Base-by-base conservation (phyloP, 2,113 vertebrate species). In the Phasianus colchicus region DNA sequence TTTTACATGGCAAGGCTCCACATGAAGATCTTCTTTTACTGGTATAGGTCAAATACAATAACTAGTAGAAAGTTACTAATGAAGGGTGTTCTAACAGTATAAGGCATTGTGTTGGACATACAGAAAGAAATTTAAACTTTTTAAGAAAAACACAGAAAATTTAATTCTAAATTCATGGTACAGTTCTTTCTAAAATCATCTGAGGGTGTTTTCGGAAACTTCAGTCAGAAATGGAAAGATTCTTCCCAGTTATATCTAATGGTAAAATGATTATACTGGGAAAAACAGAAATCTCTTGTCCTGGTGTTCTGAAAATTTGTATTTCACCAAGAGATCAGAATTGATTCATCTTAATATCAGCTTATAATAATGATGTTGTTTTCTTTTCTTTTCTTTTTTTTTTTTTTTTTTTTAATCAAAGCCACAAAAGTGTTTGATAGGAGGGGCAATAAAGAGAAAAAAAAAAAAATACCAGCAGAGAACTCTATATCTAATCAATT, bases 271-370 rank as follows among this genome's bases (percentile, higher is more conserved):
- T 72, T 83, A 61, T 29, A 65, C 27, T 91, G 88, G 82, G 94
- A 90, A 81, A 88, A 95, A 40, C 77, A 78, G 67, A 88, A 66
- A 77, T 92, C 92, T 96, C 55, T 93, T 89, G 38, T 93, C 60
- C 18, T 21, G 22, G 42, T 78, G 60, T 83, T 93, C 64, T 80
- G 67, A 80, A 92, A 91, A 81, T 88, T 88, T 91, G 32, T 64
- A 47, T 47, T 88, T 15, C 27, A 69, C 20, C 57, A 81, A 72
- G 91, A 80, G 65, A 91, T 43, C 36, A 65, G 67, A 91, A 94
- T 27, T 88, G 73, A 96, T 93, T 91, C 86, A 91, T 91, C 69
- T 61, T 1, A 0, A 17, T 69, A 77, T 65, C 61, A 83, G 85
- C 64, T 85, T 89, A 34, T 64, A 93, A 34, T 64, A 93, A 61